A percentile compares a stretch with the other conserved stretches of the same genome.
phyloP scores from a whole-genome alignment of 2,888 invertebrate genomes.

The Lottia gigantea region DNA sequence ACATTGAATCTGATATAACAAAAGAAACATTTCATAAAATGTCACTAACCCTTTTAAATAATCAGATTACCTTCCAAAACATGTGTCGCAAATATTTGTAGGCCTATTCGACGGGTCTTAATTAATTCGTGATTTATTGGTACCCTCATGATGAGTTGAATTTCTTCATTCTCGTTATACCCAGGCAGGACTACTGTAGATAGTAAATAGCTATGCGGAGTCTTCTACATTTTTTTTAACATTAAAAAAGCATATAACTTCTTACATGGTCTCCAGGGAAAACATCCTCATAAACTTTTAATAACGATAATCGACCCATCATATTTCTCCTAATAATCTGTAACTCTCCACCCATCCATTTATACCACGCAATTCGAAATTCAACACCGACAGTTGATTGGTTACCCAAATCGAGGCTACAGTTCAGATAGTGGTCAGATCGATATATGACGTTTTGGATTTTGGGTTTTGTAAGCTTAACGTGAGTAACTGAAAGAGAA shows the following conservation, averaged over 20 bases:
- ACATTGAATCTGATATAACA: slow-evolving; percentile 21
- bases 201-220: too few relatives aligned
- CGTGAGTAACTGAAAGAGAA: background rate
- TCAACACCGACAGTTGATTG: background rate
- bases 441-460: background rate
- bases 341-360: background rate
- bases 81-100: too few relatives aligned
- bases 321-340: background rate
- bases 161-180: too few relatives aligned
- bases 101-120: too few relatives aligned
- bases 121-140: too few relatives aligned
- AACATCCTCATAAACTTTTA: slow-evolving; percentile 2
- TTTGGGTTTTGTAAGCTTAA: background rate
- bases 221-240: too few relatives aligned
- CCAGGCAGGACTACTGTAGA: too few relatives aligned
- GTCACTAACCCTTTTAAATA: too few relatives aligned
- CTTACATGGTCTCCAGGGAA: background rate
- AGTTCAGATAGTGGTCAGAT: background rate
- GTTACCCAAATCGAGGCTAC: background rate
- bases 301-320: slow-evolving; percentile 7
- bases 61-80: too few relatives aligned
- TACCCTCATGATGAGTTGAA: too few relatives aligned
- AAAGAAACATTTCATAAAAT: too few relatives aligned
- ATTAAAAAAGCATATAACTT: background rate
- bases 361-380: background rate